Evolutionary conservation across 2,888 invertebrate genomes (phyloP), one percentile per base, ranked within the genome.

Genomic region (Nephrocerus scutellatus): DNA sequence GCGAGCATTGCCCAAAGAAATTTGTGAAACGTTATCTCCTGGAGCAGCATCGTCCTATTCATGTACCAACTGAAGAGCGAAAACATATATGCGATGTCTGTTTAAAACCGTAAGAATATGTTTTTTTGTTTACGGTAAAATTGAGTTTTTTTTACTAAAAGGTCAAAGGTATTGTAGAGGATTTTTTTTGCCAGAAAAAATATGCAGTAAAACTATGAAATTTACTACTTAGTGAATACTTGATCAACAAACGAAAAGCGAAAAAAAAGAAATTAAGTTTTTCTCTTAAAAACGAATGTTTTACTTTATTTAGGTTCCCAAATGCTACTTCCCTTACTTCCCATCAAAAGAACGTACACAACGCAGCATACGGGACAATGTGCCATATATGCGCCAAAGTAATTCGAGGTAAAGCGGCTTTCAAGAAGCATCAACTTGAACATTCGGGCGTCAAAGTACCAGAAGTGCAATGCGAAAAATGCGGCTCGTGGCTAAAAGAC

Each of bases 311-410:
- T 10, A 65, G 65, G 6, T 65, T 65, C 43, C 57, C 63, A 10
- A 62, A 56, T 16, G 46, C 57, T 18, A 57, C 57, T n/a, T 47
- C 59, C 13, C 49, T 66, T 1, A 53, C 51, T 15, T 57, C 59
- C 6, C 66, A 66, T 30, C 54, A 59, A 1, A 59, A 58, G 36
- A 54, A 55, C 43, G 51, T 56, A 4, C 61, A 62, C 8, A 43
- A 48, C 5, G 53, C 53, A 21, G 54, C 55, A 15, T 60, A 62
- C 43, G 61, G 60, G 19, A 58, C 59, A 43, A 62, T 63, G 58
- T 63, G 63, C 44, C 61, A 64, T 36, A 61, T 64, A 8, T 64
- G 66, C 23, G 66, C 66, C 3, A 65, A 65, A 47, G 62, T 62
- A 4, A 65, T 66, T 36, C 58, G 62, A 1, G 66, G 63, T 4